Evolutionary conservation across 1,140 invertebrate species (phyloP).

Genomic region (Pachypeltis micranthus): DNA sequence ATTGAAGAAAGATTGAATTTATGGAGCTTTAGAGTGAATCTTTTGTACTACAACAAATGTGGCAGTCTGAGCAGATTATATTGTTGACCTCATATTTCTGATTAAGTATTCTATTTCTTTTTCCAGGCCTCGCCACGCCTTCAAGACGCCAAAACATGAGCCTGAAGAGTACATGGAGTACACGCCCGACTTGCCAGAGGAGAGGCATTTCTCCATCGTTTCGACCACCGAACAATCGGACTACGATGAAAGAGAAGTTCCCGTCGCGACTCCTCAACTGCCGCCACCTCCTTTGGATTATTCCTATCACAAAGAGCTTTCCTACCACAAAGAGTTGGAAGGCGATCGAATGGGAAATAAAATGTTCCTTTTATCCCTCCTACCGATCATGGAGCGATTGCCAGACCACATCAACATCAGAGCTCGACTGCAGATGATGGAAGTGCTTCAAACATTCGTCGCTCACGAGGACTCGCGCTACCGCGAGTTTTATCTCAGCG

Average conservation of each 20-base stretch:
- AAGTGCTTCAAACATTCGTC: conserved; percentile 7
- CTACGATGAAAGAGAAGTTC: background rate
- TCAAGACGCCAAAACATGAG: background rate
- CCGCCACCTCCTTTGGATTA: background rate
- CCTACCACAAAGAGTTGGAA: conserved; percentile 8
- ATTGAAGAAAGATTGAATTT: no score
- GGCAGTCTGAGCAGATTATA: no score
- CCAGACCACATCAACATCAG: background rate
- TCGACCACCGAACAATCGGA: background rate
- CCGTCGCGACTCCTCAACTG: background rate
- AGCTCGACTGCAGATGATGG: conserved; percentile 9
- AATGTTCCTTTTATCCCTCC: conserved; percentile 7
- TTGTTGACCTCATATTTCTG: no score
- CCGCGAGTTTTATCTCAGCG: background rate
- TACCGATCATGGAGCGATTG: conserved; percentile 6
- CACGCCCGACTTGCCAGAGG: background rate
- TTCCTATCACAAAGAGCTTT: background rate
- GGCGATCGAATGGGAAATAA: conserved; percentile 11
- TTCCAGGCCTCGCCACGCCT: background rate
- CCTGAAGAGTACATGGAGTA: background rate
- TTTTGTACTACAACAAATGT: no score
- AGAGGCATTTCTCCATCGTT: background rate
- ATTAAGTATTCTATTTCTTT: no score
- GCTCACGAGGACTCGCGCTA: background rate
- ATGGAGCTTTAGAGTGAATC: no score